Conservation (phyloP, 1,140 invertebrate genomes). For the Conopomorpha cramerella region DNA sequence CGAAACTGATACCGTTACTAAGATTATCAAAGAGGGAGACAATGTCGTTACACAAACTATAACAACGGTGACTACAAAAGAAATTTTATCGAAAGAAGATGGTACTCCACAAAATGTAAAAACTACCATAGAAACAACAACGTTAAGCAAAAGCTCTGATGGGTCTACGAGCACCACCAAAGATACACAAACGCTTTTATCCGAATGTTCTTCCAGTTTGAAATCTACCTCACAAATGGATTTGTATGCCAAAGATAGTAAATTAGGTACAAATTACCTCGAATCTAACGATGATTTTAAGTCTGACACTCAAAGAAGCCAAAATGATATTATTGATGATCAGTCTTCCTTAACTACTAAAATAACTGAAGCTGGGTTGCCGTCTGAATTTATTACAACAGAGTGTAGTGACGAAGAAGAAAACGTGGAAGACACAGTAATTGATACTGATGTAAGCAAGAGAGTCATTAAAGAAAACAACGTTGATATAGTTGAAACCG, state of each 20-base stretch:
- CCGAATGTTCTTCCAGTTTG: conserved; percentile 56
- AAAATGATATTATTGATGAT: conserved; percentile 14
- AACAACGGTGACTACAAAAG: conserved; percentile 57
- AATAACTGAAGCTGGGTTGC: conserved; percentile 6
- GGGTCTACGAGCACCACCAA: conserved; percentile 48
- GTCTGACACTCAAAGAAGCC: conserved; percentile 12
- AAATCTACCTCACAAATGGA: conserved; percentile 53
- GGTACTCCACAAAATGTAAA: conserved; percentile 59
- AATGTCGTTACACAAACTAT: conserved; percentile 58
- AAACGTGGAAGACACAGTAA: conserved; percentile 45
- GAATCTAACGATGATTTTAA: conserved; percentile 23
- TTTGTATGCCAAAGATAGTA: conserved; percentile 25
- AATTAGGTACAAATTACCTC: conserved; percentile 18
- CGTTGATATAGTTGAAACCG: conserved; percentile 47
- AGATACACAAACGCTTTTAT: conserved; percentile 54
- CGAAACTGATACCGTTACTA: conserved; percentile 57
- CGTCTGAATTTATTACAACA: conserved; percentile 16
- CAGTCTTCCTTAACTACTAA: conserved; percentile 11
- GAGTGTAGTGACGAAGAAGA: conserved; percentile 36
- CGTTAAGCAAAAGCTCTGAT: conserved; percentile 52
- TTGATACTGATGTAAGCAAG: conserved; percentile 54
- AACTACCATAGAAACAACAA: conserved; percentile 60
- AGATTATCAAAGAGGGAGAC: conserved; percentile 58
- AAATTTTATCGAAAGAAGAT: conserved; percentile 56
- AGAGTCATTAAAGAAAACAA: conserved; percentile 44